Conservation (phyloP, 2,797 vertebrate species). For the Neopelma chrysocephalum region DNA sequence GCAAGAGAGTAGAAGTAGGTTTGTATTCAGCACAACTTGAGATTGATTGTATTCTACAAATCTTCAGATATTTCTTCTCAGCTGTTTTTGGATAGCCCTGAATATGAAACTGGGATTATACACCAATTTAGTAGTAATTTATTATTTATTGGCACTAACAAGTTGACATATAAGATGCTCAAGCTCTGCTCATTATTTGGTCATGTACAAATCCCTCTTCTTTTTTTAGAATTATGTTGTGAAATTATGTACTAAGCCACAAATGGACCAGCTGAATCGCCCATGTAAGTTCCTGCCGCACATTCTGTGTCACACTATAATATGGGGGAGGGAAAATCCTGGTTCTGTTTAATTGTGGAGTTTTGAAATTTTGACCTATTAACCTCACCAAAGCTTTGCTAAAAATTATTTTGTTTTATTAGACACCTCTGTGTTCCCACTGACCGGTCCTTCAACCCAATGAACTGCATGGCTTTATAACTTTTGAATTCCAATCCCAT, state of each 20-base stretch:
- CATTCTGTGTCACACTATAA: background rate
- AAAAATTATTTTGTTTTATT: background rate
- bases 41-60: background rate
- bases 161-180: background rate
- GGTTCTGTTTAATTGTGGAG: background rate
- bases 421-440: background rate
- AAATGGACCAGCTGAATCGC: background rate
- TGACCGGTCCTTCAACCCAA: background rate
- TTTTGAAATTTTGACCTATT: background rate
- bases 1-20: background rate
- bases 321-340: background rate
- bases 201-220: background rate
- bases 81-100: background rate
- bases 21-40: background rate
- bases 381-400: background rate
- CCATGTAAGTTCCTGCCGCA: background rate
- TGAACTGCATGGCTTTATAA: background rate
- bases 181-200: background rate
- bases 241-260: background rate
- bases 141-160: background rate
- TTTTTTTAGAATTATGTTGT: background rate
- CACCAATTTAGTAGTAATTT: background rate
- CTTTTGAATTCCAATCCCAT: background rate
- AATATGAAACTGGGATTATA: background rate
- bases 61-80: conserved; percentile 10